phyloP scores from a whole-genome alignment of 2,797 vertebrate species.

The Coilia nasus region DNA sequence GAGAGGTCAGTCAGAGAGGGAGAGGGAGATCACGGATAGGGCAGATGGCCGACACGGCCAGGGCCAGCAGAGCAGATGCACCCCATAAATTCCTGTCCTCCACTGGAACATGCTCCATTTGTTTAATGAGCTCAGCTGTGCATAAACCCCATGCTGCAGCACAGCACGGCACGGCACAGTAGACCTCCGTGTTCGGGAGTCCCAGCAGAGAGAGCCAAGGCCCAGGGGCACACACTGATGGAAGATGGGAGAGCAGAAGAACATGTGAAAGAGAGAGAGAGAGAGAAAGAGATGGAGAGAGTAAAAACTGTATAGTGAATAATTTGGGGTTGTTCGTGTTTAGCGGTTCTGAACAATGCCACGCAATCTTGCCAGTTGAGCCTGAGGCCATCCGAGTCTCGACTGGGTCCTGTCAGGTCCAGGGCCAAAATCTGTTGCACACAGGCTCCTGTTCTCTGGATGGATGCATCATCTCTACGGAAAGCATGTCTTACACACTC shows the following conservation, averaged over 20 bases:
- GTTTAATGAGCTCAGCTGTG: constrained; percentile 58
- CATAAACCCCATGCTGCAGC: constrained; percentile 42
- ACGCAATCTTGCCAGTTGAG: constrained; percentile 5
- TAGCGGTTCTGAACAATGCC: not conserved
- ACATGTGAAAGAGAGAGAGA: constrained; percentile 20
- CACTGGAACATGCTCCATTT: constrained; percentile 62
- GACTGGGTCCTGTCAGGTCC: not conserved
- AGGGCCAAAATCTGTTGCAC: not conserved
- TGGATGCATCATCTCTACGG: constrained; percentile 1
- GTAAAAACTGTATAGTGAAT: not conserved
- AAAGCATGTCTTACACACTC: constrained; percentile 4
- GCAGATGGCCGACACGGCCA: constrained; percentile 36
- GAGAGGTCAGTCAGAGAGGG: not conserved
- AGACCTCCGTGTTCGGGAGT: not conserved
- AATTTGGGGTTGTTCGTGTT: not conserved
- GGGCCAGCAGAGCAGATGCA: constrained; percentile 43
- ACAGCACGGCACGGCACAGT: not conserved
- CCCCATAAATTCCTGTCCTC: constrained; percentile 59
- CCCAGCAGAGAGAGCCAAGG: constrained; percentile 36
- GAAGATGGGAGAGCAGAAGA: too few species aligned
- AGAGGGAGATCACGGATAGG: not conserved
- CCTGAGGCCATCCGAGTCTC: not conserved
- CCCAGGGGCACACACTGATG: too few species aligned
- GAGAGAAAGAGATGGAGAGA: not conserved
- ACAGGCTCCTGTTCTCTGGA: not conserved